Evolutionary conservation across 2,888 invertebrate species (phyloP).

Genomic region (Leptopilina myrica): DNA sequence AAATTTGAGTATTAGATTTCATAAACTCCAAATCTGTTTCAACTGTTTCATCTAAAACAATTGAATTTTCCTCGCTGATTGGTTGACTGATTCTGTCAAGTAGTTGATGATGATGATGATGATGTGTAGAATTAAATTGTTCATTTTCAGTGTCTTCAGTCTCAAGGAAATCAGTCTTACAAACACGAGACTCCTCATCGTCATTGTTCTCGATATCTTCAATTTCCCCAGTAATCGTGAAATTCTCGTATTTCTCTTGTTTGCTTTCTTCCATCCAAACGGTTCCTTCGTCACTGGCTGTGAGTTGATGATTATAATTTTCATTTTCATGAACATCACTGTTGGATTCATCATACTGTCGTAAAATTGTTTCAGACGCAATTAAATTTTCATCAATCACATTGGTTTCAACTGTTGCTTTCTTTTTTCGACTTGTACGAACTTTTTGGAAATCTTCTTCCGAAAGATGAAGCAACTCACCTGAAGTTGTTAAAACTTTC

Average conservation of each 20-base stretch:
- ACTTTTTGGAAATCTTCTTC: slow-evolving; percentile 77
- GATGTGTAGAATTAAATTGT: slow-evolving; percentile 38
- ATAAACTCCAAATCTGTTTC: not conserved
- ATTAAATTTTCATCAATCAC: slow-evolving; percentile 55
- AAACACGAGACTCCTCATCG: slow-evolving; percentile 62
- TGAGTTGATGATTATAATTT: slow-evolving; percentile 47
- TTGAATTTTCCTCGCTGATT: not conserved
- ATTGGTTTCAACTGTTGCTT: slow-evolving; percentile 55
- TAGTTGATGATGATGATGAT: not conserved
- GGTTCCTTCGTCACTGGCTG: slow-evolving; percentile 46
- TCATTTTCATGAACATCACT: slow-evolving; percentile 38
- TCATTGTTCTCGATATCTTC: slow-evolving; percentile 49
- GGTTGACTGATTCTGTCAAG: not conserved
- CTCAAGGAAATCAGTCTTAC: slow-evolving; percentile 71
- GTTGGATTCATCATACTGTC: slow-evolving; percentile 51
- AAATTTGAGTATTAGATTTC: not conserved
- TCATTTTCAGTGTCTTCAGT: slow-evolving; percentile 66
- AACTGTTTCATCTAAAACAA: not conserved
- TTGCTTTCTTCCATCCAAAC: slow-evolving; percentile 36
- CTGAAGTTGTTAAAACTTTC: slow-evolving; percentile 79
- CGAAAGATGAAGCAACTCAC: slow-evolving; percentile 76
- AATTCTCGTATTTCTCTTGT: slow-evolving; percentile 52
- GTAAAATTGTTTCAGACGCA: slow-evolving; percentile 60
- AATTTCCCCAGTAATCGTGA: slow-evolving; percentile 42
- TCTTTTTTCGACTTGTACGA: slow-evolving; percentile 71